phyloP scores from a whole-genome alignment of 2,888 invertebrate species.

The Mechanitis messenoides region DNA sequence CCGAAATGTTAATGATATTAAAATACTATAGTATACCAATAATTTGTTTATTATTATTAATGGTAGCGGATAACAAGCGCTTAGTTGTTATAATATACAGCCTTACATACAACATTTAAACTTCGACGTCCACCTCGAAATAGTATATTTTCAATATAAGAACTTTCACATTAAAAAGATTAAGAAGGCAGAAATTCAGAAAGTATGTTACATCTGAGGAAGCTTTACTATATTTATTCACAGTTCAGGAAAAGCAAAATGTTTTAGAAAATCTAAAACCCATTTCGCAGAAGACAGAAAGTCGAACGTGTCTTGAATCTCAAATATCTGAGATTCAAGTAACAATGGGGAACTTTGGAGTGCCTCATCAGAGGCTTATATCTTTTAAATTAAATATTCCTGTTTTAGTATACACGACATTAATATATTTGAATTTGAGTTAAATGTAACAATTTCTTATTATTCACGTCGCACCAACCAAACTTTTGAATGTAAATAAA shows the following conservation, averaged over 20 bases:
- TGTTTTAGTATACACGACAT: slow-evolving; percentile 11
- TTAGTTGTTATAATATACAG: too few relatives aligned
- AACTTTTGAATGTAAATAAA: too few relatives aligned
- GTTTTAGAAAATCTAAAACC: slow-evolving; percentile 26
- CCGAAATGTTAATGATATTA: too few relatives aligned
- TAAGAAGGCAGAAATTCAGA: background rate
- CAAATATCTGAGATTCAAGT: slow-evolving; percentile 24
- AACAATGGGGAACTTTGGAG: slow-evolving; percentile 29
- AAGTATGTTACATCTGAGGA: background rate
- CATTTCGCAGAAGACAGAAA: slow-evolving; percentile 30
- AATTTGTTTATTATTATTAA: too few relatives aligned
- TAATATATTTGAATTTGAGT: slow-evolving; percentile 1
- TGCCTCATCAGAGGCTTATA: slow-evolving; percentile 29
- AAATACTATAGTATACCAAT: too few relatives aligned
- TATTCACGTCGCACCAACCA: too few relatives aligned
- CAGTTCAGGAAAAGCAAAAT: slow-evolving; percentile 16
- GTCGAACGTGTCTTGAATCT: slow-evolving; percentile 25
- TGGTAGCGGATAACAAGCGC: too few relatives aligned
- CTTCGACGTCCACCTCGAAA: too few relatives aligned
- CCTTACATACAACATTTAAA: too few relatives aligned
- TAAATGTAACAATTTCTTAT: too few relatives aligned
- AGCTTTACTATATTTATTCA: slow-evolving; percentile 6
- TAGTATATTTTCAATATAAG: background rate
- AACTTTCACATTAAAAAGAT: background rate
- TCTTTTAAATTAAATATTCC: slow-evolving; percentile 24